Evolutionary conservation across 1,140 invertebrate species (phyloP), one percentile per base, ranked within the genome.

Genomic region (Probaryconus sp.): DNA sequence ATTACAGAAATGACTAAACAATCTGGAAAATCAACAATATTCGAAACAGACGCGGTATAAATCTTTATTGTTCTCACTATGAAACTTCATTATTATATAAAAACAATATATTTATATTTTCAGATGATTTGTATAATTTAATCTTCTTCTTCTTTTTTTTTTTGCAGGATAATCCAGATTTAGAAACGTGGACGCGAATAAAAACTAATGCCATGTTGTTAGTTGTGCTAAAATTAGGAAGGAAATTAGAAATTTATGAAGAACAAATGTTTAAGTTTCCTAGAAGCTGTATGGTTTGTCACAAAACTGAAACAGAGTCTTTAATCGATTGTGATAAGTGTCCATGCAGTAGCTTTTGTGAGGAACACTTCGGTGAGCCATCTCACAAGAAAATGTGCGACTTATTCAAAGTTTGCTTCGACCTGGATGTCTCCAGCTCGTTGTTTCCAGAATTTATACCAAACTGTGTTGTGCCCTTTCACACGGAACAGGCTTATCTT

Each of bases 221-320:
- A 9, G 74, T 75, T 1, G 42, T 50, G 21, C 21, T 79, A 6
- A 80, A 78, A 16, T 26, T 84, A 1, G 16, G 18, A 2, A 42
- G 81, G 18, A 70, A 64, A 33, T 26, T 85, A 3, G 18, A 78
- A 2, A 13, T 55, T 0, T 81, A 81, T 18, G 83, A 85, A 38
- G 68, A 78, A 7, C 47, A 84, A 30, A 82, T 84, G 73, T 80
- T 85, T 35, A 79, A 77, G 55, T 85, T 82, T 55, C 74, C 78
- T 5, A 71, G 65, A 68, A 67, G 64, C 3, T 85, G 83, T 18
- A 3, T 26, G 5, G 31, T 80, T 4, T 85, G 83, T 21, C 77
- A 81, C 11, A 55, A 83, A 20, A 70, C 6, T 16, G 17, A 77
- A 31, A 14, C 17, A 16, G 64, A 77, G 38, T 20, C 21, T 11